Base-by-base conservation (phyloP, 2,797 vertebrate genomes). In the Darevskia nairensis region DNA sequence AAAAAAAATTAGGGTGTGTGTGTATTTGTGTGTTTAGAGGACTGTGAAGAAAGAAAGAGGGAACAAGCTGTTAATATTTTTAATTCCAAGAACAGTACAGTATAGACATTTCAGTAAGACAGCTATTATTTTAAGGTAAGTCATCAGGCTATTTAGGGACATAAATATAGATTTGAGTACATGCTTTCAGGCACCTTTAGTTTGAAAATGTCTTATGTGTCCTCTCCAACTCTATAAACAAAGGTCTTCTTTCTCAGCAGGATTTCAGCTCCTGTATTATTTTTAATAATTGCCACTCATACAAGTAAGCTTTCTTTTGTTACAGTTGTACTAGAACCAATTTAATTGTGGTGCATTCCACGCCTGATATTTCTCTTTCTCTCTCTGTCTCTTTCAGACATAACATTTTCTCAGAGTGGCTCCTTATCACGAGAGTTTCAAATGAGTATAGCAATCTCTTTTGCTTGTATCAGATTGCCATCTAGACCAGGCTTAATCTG, bases 71-170 rank as follows among this genome's bases (percentile, higher is more conserved):
- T 74, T 71, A 80, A 19, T 82, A 32, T 72, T 29, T 74, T 87
- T 69, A 21, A 10, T 61, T 66, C 10, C n/a, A 64, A 87, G 39
- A 69, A 71, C 29, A 46, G 23, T 13, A 35, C 21, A 64, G 21
- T 55, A 55, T 55, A 55, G 50, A 55, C 50, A 55, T 55, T 82
- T 23, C 25, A 68, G 59, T n/a, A 61, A 66, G 3, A 75, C 11
- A 87, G 29, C n/a, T 82, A 46, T 27, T 86, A 61, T 77, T 85
- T 64, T 80, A n/a, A 41, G 21, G 27, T 61, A 17, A 75, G 50
- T 72, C 68, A 21, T 25, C 39, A 75, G 23, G 9, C 69, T 72
- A 21, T 25, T 46, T 89, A 66, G 1, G 41, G 39, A 46, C 25
- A 64, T 74, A 83, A 88, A 55, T 59, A 64, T 11, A 79, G 76